A percentile compares a stretch with the other conserved stretches of the same genome.
These are phyloP conservation scores for Cataglyphis cursor DNA, from an alignment of 2,888 invertebrate species.

Conservation along the genomic window DNA sequence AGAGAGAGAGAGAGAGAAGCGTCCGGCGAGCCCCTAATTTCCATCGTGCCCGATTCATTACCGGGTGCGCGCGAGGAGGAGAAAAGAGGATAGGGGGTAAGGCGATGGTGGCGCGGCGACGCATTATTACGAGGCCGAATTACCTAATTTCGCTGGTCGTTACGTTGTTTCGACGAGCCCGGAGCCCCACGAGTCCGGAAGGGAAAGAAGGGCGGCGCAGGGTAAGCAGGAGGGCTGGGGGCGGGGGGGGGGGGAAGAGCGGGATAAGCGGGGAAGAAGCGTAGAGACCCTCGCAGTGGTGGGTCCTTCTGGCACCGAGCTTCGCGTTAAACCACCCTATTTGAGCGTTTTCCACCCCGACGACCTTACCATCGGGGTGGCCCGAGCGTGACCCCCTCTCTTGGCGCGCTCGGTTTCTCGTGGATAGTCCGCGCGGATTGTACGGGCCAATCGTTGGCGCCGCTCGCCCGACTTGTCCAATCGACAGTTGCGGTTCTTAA, in stretches of 20 bases:
- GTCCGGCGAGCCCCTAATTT: slow-evolving; percentile 83
- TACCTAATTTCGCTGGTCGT: slow-evolving; percentile 86
- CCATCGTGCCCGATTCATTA: slow-evolving; percentile 85
- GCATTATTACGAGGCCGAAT: slow-evolving; percentile 86
- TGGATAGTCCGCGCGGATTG: slow-evolving; percentile 75
- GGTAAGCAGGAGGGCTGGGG: not conserved
- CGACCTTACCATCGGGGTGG: slow-evolving; percentile 83
- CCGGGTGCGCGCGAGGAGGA: slow-evolving; percentile 75
- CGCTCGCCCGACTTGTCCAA: slow-evolving; percentile 77
- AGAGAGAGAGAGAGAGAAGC: slow-evolving; percentile 64
- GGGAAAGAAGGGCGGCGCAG: slow-evolving; percentile 50
- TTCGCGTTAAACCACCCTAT: slow-evolving; percentile 87
- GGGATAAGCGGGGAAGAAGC: slow-evolving; percentile 60
- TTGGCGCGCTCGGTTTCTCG: slow-evolving; percentile 50
- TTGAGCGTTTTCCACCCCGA: slow-evolving; percentile 87
- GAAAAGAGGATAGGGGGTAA: slow-evolving; percentile 61
- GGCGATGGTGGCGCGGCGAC: slow-evolving; percentile 77
- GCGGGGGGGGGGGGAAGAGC: slow-evolving; percentile 7
- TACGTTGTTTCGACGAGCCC: slow-evolving; percentile 84
- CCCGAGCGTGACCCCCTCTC: slow-evolving; percentile 68
- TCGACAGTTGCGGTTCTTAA: slow-evolving; percentile 73
- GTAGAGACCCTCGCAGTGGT: slow-evolving; percentile 77
- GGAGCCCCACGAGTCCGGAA: slow-evolving; percentile 66
- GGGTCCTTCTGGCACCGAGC: slow-evolving; percentile 86
- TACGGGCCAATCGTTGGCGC: slow-evolving; percentile 71